Percentiles rank a stretch among this genome's conserved stretches.
Evolutionary conservation across 2,113 vertebrate genomes (phyloP).

Genomic region (Helogale parvula): DNA sequence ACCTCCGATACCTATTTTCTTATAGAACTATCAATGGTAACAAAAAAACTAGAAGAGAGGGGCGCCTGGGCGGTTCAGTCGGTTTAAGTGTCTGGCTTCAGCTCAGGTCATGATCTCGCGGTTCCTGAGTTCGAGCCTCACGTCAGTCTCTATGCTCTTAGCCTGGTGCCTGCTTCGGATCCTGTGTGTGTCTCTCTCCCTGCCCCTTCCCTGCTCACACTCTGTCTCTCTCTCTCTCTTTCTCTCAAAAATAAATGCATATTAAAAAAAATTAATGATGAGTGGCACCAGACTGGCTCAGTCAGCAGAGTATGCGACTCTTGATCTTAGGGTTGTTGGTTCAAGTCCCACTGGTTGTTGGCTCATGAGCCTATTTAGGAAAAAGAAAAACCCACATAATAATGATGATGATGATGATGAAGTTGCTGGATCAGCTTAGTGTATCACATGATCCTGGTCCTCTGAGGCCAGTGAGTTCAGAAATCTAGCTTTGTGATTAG

Average conservation of each 20-base stretch:
- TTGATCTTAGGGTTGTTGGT: background rate
- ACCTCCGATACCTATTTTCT: background rate
- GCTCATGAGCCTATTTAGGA: background rate
- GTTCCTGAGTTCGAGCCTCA: too few relatives aligned
- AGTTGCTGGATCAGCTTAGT: background rate
- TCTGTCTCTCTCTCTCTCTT: too few relatives aligned
- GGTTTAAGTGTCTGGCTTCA: too few relatives aligned
- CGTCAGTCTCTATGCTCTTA: too few relatives aligned
- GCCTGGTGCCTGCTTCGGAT: too few relatives aligned
- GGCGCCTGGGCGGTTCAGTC: too few relatives aligned
- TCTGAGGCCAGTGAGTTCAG: background rate
- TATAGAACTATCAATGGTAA: background rate
- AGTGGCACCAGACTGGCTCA: background rate
- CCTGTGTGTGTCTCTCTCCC: too few relatives aligned
- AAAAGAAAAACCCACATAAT: background rate
- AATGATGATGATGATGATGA: background rate
- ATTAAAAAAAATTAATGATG: background rate
- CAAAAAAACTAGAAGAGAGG: background rate
- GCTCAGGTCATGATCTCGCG: too few relatives aligned
- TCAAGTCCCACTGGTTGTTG: background rate
- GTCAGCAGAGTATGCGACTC: background rate
- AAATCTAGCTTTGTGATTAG: background rate
- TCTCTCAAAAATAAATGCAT: too few relatives aligned
- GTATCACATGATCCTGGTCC: background rate
- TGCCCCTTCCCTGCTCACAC: too few relatives aligned